These are phyloP conservation scores for Hydrozoanthus tunicans DNA, from an alignment of 64 coral and sea anemone genomes.

Conservation along the genomic window DNA sequence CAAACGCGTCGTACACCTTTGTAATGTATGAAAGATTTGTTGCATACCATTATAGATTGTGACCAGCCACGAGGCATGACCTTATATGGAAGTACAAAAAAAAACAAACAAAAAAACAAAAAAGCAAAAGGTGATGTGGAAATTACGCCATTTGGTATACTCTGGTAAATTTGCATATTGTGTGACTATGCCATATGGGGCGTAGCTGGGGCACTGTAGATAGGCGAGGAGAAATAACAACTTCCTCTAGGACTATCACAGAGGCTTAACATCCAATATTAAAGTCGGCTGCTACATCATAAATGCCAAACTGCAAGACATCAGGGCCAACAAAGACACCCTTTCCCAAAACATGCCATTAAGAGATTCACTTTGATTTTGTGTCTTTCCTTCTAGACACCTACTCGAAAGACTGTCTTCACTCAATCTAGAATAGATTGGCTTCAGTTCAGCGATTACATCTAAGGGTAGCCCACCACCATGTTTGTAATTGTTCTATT, in stretches of 20 bases:
- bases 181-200: not conserved
- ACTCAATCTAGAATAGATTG: slow-evolving; percentile 34
- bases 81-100: not conserved
- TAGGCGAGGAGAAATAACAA: slow-evolving; percentile 24
- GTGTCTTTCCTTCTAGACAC: slow-evolving; percentile 63
- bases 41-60: slow-evolving; percentile 1
- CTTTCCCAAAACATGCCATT: slow-evolving; percentile 49
- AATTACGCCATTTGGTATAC: not conserved
- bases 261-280: slow-evolving; percentile 37
- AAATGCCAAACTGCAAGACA: not conserved
- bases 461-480: not conserved
- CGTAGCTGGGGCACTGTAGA: not conserved
- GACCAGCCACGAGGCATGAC: not conserved
- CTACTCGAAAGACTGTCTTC: slow-evolving; percentile 5
- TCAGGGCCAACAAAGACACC: slow-evolving; percentile 28
- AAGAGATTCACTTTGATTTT: slow-evolving; percentile 55
- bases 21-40: slow-evolving; percentile 22
- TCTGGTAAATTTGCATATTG: not conserved
- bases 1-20: not conserved
- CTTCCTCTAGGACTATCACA: not conserved
- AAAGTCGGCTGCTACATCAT: slow-evolving; percentile 59
- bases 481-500: too few relatives aligned
- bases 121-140: not conserved
- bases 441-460: not conserved
- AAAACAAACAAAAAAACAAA: not conserved